Conservation (phyloP, 2,797 vertebrate species). For the Sebastes dallii region DNA sequence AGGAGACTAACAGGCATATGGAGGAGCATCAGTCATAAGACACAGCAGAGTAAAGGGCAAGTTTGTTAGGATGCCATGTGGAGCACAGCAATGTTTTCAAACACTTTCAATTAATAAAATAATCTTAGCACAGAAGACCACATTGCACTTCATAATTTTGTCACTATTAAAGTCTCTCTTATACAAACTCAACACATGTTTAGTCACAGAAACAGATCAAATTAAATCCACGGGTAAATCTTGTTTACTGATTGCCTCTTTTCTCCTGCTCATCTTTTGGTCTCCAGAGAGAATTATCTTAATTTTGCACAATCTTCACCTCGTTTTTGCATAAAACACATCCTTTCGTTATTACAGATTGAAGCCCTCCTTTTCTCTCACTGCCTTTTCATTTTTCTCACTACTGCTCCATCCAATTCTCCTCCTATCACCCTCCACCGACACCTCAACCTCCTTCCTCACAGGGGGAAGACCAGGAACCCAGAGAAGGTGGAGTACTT, state of each 20-base stretch:
- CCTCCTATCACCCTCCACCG: background rate
- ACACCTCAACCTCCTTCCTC: slow-evolving; percentile 30
- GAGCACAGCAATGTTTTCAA: slow-evolving; percentile 52
- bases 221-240: slow-evolving; percentile 25
- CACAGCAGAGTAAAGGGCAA: slow-evolving; percentile 46
- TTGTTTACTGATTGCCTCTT: background rate
- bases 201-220: slow-evolving; percentile 40
- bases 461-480: slow-evolving; percentile 90
- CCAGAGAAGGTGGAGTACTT: slow-evolving; percentile 92
- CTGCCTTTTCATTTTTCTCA: background rate
- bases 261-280: background rate
- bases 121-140: slow-evolving; percentile 60
- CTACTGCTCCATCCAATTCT: background rate
- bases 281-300: slow-evolving; percentile 12
- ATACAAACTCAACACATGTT: slow-evolving; percentile 34
- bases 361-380: background rate
- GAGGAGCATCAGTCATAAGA: slow-evolving; percentile 50
- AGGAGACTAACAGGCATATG: slow-evolving; percentile 63
- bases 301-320: slow-evolving; percentile 25
- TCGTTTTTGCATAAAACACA: slow-evolving; percentile 43
- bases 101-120: slow-evolving; percentile 17
- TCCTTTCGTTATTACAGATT: slow-evolving; percentile 36
- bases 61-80: slow-evolving; percentile 40
- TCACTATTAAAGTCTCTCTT: slow-evolving; percentile 47
- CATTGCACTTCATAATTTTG: slow-evolving; percentile 46